Percentiles rank a stretch among this genome's conserved stretches.
These are phyloP conservation scores for Nematostella vectensis DNA, from an alignment of 92 coral and sea anemone genomes.

Conservation along the genomic window DNA sequence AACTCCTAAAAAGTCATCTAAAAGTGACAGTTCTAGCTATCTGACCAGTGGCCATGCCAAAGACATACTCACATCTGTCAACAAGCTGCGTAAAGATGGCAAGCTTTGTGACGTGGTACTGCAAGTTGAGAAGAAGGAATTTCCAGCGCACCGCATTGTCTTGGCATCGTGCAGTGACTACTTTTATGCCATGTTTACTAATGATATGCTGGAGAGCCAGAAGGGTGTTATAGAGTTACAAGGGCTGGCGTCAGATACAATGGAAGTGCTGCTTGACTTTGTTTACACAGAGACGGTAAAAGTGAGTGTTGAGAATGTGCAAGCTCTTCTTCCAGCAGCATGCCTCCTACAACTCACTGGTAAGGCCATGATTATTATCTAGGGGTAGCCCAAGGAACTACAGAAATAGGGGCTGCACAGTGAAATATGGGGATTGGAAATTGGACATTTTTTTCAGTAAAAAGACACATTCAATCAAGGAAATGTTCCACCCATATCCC, in stretches of 20 bases:
- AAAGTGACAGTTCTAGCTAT: slow-evolving; percentile 27
- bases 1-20: slow-evolving; percentile 16
- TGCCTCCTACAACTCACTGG: slow-evolving; percentile 90
- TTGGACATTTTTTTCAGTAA: too few relatives aligned
- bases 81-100: slow-evolving; percentile 56
- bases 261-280: slow-evolving; percentile 92
- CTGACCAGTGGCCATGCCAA: slow-evolving; percentile 75
- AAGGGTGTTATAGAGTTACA: slow-evolving; percentile 58
- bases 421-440: too few relatives aligned
- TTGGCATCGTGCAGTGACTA: slow-evolving; percentile 94
- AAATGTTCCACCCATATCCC: too few relatives aligned
- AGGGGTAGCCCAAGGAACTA: too few relatives aligned
- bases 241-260: slow-evolving; percentile 80
- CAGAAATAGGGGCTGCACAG: too few relatives aligned
- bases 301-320: slow-evolving; percentile 99
- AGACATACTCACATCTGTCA: slow-evolving; percentile 74
- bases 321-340: slow-evolving; percentile 92
- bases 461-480: too few relatives aligned
- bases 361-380: too few relatives aligned
- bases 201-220: slow-evolving; percentile 88
- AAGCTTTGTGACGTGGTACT: slow-evolving; percentile 80
- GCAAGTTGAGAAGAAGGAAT: slow-evolving; percentile 60
- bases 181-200: slow-evolving; percentile 95
- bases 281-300: slow-evolving; percentile 89
- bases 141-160: slow-evolving; percentile 86